phyloP scores from a whole-genome alignment of 2,888 invertebrate genomes.

The Oscheius myriophilus region DNA sequence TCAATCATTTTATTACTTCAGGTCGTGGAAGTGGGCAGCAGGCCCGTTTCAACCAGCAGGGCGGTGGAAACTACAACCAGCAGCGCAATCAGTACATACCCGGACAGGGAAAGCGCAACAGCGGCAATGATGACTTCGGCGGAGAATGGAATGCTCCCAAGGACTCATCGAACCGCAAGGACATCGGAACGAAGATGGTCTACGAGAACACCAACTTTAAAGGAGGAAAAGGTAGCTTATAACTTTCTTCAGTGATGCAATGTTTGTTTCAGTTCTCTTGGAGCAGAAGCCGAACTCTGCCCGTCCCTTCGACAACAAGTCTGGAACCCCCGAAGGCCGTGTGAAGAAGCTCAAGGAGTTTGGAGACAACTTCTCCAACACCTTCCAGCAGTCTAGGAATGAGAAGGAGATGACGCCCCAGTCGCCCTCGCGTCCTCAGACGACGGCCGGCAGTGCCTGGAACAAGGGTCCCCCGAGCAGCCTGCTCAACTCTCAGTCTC shows the following conservation, averaged over 20 bases:
- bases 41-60: conserved; percentile 3
- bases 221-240: neutral
- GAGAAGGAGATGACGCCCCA: conserved; percentile 9
- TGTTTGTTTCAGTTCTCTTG: neutral
- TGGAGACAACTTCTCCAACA: too few relatives aligned
- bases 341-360: too few relatives aligned
- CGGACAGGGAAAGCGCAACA: conserved; percentile 15
- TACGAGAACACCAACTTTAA: conserved; percentile 19
- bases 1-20: neutral
- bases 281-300: neutral
- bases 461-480: conserved; percentile 47
- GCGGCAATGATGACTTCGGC: conserved; percentile 21
- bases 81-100: conserved; percentile 6
- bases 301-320: too few relatives aligned
- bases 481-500: conserved; percentile 23
- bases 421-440: neutral
- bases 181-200: neutral
- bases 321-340: neutral
- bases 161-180: neutral
- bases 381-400: neutral
- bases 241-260: too few relatives aligned
- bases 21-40: conserved; percentile 20
- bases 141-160: conserved; percentile 27
- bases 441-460: conserved; percentile 42
- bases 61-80: neutral